Base-by-base conservation (phyloP, 2,113 vertebrate species). In the Setophaga kirtlandii region DNA sequence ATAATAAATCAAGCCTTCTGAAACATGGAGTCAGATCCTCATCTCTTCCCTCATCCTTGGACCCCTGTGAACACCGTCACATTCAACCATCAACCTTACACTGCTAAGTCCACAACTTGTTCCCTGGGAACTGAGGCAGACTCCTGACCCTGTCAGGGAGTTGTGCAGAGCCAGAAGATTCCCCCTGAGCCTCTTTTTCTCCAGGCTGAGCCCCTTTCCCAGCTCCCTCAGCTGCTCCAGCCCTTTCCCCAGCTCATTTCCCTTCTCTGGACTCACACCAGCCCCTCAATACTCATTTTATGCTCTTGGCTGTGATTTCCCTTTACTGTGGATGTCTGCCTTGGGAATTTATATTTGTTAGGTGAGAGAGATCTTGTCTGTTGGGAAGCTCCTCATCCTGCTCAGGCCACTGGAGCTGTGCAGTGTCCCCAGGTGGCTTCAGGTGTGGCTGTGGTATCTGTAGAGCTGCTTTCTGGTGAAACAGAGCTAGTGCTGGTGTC, bases 231-330 rank as follows among this genome's bases (percentile, higher is more conserved):
- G 49, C 41, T 2, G 31, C 50, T 49, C 7, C 58, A 71, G 31
- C 6, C 17, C 42, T 18, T 73, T 80, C 5, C 8, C 8, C 31
- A 44, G 27, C 60, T 17, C 46, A 0, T 0, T n/a, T 68, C 53
- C 20, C 28, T 46, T n/a, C 78, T 2, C 87, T 35, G 30, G 23
- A 53, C n/a, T 4, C 1, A 2, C 8, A 9, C 33, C 46, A 30
- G 30, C 30, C 30, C 39, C 39, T 75, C 62, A 67, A 67, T 20
- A n/a, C 28, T 44, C 12, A 12, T 27, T 60, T 39, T 46, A 2
- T 67, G 46, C 15, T n/a, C 9, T 25, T 74, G 60, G 37, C 46
- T 60, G 28, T 39, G 37, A 49, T 59, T 49, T 71, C 49, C 22
- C 39, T 55, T 59, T 44, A 25, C 19, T 74, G 31, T 35, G 53